Evolutionary conservation across 2,797 vertebrate species (phyloP), one percentile per base, ranked within the genome.

Genomic region (Sebastes vulpes): DNA sequence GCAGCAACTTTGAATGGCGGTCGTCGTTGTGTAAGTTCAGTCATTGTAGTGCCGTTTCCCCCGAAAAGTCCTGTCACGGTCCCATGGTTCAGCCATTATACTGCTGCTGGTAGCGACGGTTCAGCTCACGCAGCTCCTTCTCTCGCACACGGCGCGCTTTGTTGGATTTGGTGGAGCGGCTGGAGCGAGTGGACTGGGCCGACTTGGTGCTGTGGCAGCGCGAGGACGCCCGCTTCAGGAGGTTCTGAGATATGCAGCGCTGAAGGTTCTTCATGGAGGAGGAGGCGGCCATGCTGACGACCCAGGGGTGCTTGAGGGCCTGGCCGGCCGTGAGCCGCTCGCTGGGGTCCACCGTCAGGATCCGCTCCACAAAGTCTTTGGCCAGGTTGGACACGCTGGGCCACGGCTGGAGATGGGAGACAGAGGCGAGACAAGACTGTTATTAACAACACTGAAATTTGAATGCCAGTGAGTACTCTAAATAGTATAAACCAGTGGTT

Each of bases 241-340:
- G 98, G 95, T 99, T 99, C 84, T 99, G 98, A 0, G 99, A 99
- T 88, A 99, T 99, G 85, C 98, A 99, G 67, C 98, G 97, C 90
- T 99, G 99, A 11, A 99, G 96, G 93, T 99, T 99, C 96, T 99
- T 99, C 98, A 99, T 99, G 90, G 98, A 98, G 29, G 98, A 99
- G 5, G 98, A 97, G 32, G 98, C 98, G 4, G 99, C 99, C 99
- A 99, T 99, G 96, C 97, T 99, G 86, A 99, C 96, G 20, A 99
- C 94, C 99, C 99, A 99, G 0, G 98, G 99, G 90, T 99, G 98
- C 90, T 99, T 99, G 73, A 99, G 93, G 68, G 99, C 98, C 93
- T 99, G 99, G 2, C 98, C 96, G 0, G 98, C 98, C 0, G 97
- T 97, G 93, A 99, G 96, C 31, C 99, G 96, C 91, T 98, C 97